phyloP scores from a whole-genome alignment of 2,113 vertebrate genomes.

The Rhynchomys soricoides region DNA sequence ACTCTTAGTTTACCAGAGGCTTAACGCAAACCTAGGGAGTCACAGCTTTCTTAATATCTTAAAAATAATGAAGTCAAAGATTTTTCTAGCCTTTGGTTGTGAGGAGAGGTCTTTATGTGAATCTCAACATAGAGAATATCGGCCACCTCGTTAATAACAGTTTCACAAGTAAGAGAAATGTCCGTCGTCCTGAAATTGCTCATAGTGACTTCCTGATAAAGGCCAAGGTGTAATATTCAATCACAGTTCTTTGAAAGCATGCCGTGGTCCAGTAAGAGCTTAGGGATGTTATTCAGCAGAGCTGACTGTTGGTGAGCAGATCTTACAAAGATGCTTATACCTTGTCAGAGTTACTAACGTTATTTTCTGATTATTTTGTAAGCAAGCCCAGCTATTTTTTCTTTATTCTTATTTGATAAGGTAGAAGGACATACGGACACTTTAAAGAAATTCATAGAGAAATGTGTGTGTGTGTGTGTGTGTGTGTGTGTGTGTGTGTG shows the following conservation, averaged over 20 bases:
- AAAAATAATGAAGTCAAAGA: background rate
- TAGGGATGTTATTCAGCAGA: background rate
- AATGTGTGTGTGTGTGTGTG: background rate
- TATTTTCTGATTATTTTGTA: background rate
- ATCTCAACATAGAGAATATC: background rate
- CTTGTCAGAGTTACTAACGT: background rate
- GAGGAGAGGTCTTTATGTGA: background rate
- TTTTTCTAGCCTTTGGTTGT: background rate
- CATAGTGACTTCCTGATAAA: background rate
- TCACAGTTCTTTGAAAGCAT: slow-evolving; percentile 12
- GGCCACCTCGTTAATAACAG: background rate
- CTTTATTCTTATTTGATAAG: background rate
- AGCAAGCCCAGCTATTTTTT: background rate
- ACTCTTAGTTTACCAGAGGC: slow-evolving; percentile 37
- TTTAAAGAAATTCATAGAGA: slow-evolving; percentile 10
- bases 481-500: background rate
- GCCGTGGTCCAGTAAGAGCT: background rate
- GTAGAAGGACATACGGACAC: background rate
- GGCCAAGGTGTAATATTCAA: background rate
- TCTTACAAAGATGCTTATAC: background rate
- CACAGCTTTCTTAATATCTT: background rate
- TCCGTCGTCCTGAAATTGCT: background rate
- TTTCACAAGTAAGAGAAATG: slow-evolving; percentile 27
- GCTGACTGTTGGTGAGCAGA: background rate
- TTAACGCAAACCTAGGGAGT: slow-evolving; percentile 12